phyloP scores from a whole-genome alignment of 2,113 vertebrate genomes.

The Synchiropus splendidus region DNA sequence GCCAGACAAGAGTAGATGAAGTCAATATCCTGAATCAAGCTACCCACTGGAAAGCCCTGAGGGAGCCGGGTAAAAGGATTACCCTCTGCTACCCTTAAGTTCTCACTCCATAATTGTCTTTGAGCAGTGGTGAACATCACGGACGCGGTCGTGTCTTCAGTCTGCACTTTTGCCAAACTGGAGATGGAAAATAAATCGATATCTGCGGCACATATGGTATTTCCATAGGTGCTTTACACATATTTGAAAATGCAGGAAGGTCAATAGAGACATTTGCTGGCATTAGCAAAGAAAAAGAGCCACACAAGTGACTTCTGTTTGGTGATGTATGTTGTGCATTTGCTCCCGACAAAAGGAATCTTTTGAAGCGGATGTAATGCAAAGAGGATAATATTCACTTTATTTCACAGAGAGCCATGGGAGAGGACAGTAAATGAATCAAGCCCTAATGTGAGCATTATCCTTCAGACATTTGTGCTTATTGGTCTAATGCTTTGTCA shows the following conservation, averaged over 20 bases:
- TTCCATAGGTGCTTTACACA: conserved; percentile 27
- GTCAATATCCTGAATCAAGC: conserved; percentile 56
- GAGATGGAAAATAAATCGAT: conserved; percentile 32
- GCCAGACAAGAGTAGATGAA: conserved; percentile 49
- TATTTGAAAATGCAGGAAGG: conserved; percentile 10
- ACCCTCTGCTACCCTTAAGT: conserved; percentile 52
- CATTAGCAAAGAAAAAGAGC: conserved; percentile 40
- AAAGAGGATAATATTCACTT: conserved; percentile 37
- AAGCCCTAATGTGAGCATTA: conserved; percentile 45
- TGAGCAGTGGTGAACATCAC: conserved; percentile 58
- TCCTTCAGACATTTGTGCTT: conserved; percentile 48
- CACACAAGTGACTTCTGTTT: conserved; percentile 46
- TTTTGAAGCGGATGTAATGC: conserved; percentile 34
- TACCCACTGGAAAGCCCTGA: conserved; percentile 33
- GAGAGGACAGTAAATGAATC: conserved; percentile 42
- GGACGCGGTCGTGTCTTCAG: conserved; percentile 37
- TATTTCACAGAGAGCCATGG: conserved; percentile 37
- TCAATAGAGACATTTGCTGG: too few species aligned
- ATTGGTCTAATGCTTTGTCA: conserved; percentile 46
- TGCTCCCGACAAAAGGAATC: conserved; percentile 32
- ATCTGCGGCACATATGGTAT: conserved; percentile 17
- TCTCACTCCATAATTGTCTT: conserved; percentile 64
- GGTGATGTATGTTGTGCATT: conserved; percentile 48
- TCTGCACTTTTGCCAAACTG: conserved; percentile 24
- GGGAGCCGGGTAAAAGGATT: conserved; percentile 65